These are phyloP conservation scores for Drosophila micromelanica DNA, from an alignment of 1,140 invertebrate species.

Conservation along the genomic window DNA sequence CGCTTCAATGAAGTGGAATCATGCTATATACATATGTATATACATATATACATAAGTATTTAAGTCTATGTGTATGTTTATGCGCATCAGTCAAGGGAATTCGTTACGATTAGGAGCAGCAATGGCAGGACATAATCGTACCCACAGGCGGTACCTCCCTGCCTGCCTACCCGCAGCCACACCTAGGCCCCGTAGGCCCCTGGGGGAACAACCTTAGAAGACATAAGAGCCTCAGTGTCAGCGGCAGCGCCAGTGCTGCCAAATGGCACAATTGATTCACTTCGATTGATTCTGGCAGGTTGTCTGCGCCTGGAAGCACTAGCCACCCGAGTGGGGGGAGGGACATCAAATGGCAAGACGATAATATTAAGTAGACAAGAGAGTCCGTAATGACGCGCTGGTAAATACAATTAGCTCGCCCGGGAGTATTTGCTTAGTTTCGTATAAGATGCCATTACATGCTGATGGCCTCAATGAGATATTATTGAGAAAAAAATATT, in stretches of 20 bases:
- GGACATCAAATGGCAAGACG: not conserved
- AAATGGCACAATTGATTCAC: constrained; percentile 76
- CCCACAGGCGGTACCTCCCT: not conserved
- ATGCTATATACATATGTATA: constrained; percentile 12
- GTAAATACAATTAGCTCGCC: constrained; percentile 38
- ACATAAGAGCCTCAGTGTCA: constrained; percentile 25
- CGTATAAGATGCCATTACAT: not conserved
- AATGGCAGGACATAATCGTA: constrained; percentile 9
- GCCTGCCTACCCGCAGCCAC: not conserved
- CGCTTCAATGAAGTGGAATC: constrained; percentile 74
- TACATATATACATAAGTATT: not conserved
- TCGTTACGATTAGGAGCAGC: constrained; percentile 61
- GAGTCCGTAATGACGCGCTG: constrained; percentile 15
- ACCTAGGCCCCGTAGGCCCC: too few relatives aligned
- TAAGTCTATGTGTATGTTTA: not conserved
- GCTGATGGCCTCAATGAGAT: not conserved
- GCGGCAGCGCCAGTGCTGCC: constrained; percentile 23
- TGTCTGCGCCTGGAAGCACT: not conserved
- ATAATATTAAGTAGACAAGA: not conserved
- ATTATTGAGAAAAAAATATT: not conserved
- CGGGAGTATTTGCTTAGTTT: constrained; percentile 1
- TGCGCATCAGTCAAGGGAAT: constrained; percentile 64
- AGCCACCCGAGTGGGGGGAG: not conserved
- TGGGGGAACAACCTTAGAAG: constrained; percentile 21
- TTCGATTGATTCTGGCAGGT: constrained; percentile 70